phyloP scores from a whole-genome alignment of 2,888 invertebrate genomes.

The Perizoma affinitatum region DNA sequence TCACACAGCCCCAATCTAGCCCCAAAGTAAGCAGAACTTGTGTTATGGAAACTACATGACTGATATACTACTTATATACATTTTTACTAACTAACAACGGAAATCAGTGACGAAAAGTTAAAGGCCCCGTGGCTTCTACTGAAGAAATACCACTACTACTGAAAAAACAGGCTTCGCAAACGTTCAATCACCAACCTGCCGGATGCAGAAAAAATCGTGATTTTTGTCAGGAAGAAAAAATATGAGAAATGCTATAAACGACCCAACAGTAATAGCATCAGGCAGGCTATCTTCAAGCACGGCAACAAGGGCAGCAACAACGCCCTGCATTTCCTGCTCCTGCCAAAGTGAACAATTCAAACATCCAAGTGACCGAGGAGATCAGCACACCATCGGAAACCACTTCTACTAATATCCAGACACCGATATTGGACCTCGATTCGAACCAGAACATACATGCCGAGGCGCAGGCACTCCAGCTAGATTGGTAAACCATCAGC shows the following conservation, averaged over 20 bases:
- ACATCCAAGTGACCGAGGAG: conserved; percentile 24
- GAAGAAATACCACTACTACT: conserved; percentile 43
- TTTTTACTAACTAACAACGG: conserved; percentile 35
- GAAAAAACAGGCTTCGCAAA: conserved; percentile 37
- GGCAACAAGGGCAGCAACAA: neutral
- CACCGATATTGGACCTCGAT: conserved; percentile 1
- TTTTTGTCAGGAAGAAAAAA: conserved; percentile 43
- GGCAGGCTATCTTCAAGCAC: neutral
- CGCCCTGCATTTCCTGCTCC: neutral
- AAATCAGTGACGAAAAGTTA: conserved; percentile 33
- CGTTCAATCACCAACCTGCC: conserved; percentile 29
- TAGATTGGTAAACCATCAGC: conserved; percentile 1
- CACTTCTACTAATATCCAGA: conserved; percentile 12
- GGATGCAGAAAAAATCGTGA: conserved; percentile 40
- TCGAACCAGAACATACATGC: neutral
- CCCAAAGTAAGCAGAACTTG: no score
- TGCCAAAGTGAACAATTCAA: conserved; percentile 22
- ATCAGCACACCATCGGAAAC: conserved; percentile 22
- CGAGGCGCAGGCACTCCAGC: neutral
- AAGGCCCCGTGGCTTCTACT: conserved; percentile 28
- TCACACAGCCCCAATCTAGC: no score
- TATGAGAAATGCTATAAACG: conserved; percentile 19
- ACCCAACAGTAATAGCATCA: conserved; percentile 3
- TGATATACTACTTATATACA: no score
- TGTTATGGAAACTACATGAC: no score